Evolutionary conservation across 2,797 vertebrate genomes (phyloP).

Genomic region (Enteromius fasciolatus): DNA sequence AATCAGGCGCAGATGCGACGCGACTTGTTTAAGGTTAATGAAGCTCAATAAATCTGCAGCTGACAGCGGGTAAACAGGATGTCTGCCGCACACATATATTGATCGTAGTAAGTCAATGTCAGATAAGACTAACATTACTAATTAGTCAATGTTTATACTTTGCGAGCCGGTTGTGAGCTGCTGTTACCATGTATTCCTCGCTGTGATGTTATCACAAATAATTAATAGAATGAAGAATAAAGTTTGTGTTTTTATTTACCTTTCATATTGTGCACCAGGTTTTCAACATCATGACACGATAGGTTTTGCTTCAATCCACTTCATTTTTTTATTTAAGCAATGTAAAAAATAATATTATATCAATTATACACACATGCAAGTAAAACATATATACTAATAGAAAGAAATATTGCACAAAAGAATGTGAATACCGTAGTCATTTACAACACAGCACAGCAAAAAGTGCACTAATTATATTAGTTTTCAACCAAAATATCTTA

Average conservation of each 20-base stretch:
- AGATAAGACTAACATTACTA: constrained; percentile 47
- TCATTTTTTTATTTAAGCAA: background rate
- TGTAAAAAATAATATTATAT: background rate
- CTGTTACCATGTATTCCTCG: constrained; percentile 7
- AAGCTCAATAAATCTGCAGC: constrained; percentile 38
- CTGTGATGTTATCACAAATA: background rate
- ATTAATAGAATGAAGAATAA: background rate
- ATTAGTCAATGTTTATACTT: constrained; percentile 38
- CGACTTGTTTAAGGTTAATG: background rate
- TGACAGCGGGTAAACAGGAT: constrained; percentile 44
- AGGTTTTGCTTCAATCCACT: background rate
- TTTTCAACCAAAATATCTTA: too few relatives aligned
- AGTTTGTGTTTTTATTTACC: background rate
- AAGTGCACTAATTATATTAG: background rate
- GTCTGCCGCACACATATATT: constrained; percentile 19
- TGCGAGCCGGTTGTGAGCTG: background rate
- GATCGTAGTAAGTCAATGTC: constrained; percentile 29
- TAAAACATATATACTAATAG: background rate
- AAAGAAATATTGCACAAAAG: background rate
- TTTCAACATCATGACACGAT: background rate
- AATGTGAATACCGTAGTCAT: background rate
- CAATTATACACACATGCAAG: background rate
- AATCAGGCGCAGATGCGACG: background rate
- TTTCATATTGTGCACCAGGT: background rate
- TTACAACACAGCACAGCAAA: background rate